Base-by-base conservation (phyloP, 2,113 vertebrate genomes). In the Pluvianellus socialis region DNA sequence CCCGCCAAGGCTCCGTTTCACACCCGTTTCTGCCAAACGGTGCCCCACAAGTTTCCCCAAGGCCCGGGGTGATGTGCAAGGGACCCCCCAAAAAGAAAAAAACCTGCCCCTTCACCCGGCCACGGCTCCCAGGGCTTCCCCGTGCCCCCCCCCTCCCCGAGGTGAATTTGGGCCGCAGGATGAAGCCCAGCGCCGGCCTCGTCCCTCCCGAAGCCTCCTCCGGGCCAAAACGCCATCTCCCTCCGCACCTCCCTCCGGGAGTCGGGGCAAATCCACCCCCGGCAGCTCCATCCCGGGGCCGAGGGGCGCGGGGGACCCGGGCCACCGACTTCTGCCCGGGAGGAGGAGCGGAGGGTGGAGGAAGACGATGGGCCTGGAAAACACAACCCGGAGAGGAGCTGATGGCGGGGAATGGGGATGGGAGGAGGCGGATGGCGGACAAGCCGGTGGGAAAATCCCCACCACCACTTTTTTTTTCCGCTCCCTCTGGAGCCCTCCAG, bases 281-380 rank as follows among this genome's bases (percentile, higher is more conserved):
- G 12, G 4, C 40, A 82, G 59, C 87, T 21, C 70, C 12, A 4
- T 7, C 28, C 59, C 38, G 6, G 12, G 40, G 47, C 47, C 19
- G 19, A 32, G 6, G 12, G 40, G 23, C 47, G 24, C 2, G 3
- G 38, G 55, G 35, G 15, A 11, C 21, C n/a, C 10, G 3, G 20
- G 2, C 58, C n/a, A 18, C 52, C 8, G 6, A 8, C 9, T 83
- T 42, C n/a, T 33, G 22, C 1, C 2, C 1, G 62, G 32, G 21
- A 4, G 6, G 65, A 0, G 15, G 47, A 66, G 56, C 53, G 1
- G 2, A 35, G 33, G 21, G 45, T 45, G 62, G 42, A 62, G 35
- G 45, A 50, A 91, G 23, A 53, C 9, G 80, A 63, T 5, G 40
- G 88, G 90, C 80, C 92, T 70, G 85, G 77, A 84, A 90, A 94